Evolutionary conservation across 2,113 vertebrate species (phyloP).

Genomic region (Etheostoma cragini): DNA sequence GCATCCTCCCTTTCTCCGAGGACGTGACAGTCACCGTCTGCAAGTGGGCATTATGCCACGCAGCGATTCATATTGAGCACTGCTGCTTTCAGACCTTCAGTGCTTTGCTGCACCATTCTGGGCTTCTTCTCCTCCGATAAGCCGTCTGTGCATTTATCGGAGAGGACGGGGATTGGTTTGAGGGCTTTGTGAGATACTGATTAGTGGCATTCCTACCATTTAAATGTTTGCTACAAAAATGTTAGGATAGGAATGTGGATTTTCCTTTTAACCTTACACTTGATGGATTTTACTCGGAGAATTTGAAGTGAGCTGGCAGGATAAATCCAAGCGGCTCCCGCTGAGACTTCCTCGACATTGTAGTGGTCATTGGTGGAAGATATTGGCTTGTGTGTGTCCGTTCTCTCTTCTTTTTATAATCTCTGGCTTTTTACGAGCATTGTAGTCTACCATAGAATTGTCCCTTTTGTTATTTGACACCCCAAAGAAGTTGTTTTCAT

Average conservation of each 20-base stretch:
- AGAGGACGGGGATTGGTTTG: background rate
- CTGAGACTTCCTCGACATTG: background rate
- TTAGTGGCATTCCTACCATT: background rate
- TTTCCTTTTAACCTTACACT: conserved; percentile 16
- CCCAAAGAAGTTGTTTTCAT: conserved; percentile 3
- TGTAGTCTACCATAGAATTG: background rate
- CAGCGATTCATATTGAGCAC: background rate
- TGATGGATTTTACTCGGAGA: conserved; percentile 7
- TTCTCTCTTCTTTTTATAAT: background rate
- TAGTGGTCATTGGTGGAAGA: background rate
- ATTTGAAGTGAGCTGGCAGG: conserved; percentile 11
- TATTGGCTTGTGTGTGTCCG: conserved; percentile 3
- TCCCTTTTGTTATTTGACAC: conserved; percentile 4
- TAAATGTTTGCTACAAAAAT: background rate
- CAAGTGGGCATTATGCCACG: background rate
- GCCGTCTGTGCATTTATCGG: conserved; percentile 8
- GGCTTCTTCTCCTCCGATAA: background rate
- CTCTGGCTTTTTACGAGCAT: background rate
- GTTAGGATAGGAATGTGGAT: conserved; percentile 5
- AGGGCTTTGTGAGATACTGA: background rate
- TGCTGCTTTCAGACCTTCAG: conserved; percentile 8
- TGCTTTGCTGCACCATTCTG: background rate
- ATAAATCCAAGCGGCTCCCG: background rate
- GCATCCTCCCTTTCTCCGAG: background rate
- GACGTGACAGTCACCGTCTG: background rate